Base-by-base conservation (phyloP, 2,797 vertebrate species). In the Arrhamphus sclerolepis region DNA sequence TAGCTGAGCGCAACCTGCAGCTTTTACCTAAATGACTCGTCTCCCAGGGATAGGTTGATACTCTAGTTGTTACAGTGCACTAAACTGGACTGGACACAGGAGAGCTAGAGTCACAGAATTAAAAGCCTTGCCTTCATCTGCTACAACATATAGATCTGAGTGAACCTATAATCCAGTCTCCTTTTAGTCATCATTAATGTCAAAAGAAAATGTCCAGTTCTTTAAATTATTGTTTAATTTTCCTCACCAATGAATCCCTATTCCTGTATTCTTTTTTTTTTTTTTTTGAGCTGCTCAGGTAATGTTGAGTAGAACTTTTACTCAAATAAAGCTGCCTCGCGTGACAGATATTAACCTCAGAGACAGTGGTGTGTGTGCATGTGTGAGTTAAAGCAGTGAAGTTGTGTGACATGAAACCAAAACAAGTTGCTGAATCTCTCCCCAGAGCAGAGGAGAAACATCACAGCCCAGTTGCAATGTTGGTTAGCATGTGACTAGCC, bases 1-100 rank as follows among this genome's bases (percentile, higher is more conserved):
- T 79, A 88, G 81, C 68, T 84, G 73, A 86, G 62, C 38, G 19
- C 80, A 78, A 89, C 86, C 80, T 80, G 82, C 86, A 88, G 80
- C 83, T 79, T 82, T 70, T 58, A 67, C 81, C 83, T 77, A 81
- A 82, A 83, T 86, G 78, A 85, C 85, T 84, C 70, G 59, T 87
- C 85, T 86, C 86, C 52, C 52, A 70, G 84, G 82, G 66, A 83
- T 64, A 26, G 62, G 51, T 44, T 7, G 43, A 62, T 43, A 56
- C 69, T 58, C 58, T 22, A 47, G 74, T 61, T 47, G 70, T 64
- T 78, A 47, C 68, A 48, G 46, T 73, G 60, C 78, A 70, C 57
- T 4, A 38, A 60, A 39, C 61, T 11, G 52, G 43, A 24, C 56
- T 6, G 70, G 70, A 53, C 71, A 31, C 60, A 18, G 58, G 56